Evolutionary conservation across 1,140 invertebrate genomes (phyloP), one percentile per base, ranked within the genome.

Genomic region (Sitobion miscanthi): DNA sequence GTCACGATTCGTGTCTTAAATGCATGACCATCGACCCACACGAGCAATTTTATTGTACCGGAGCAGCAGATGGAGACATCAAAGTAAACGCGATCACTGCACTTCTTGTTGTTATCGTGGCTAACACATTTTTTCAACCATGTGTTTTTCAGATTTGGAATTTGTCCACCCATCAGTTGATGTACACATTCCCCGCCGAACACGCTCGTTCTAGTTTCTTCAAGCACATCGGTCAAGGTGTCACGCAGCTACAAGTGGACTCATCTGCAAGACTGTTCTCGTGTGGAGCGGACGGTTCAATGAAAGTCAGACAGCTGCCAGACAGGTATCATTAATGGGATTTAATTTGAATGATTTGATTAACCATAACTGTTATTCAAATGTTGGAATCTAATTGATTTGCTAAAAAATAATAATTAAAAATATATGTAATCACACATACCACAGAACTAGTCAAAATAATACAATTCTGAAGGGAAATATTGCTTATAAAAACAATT

Each of bases 41-140:
- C 91, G 98, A 99, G 96, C 99, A 99, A 95, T 98, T 98, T 95
- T 99, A 99, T 95, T 98, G 98, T 20, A 99, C 99, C 93, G 99
- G 99, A 62, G 98, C 99, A 77, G 98, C 98, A n/a, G 99, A 99
- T 95, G 99, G 99, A 45, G 99, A 99, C 95, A 99, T 99, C 94
- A 99, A 99, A 97, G 99, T 99, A 95, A 89, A 85, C 1, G 30
- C 23, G 23, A 21, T 8, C 9, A 9, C 23, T 45, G 8, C 38
- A 45, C 7, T 77, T 45, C 23, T 30, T 77, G 14, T 14, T 69
- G 3, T 2, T 30, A n/a, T 69, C 7, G 30, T 5, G 11, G 11
- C 14, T 0, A 17, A n/a, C n/a, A n/a, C 8, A 69, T 23, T 23
- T 42, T 45, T 45, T 42, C 3, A 38, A 82, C 35, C 8, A 6